phyloP scores from a whole-genome alignment of 2,888 invertebrate genomes.

The Aquatica leii region DNA sequence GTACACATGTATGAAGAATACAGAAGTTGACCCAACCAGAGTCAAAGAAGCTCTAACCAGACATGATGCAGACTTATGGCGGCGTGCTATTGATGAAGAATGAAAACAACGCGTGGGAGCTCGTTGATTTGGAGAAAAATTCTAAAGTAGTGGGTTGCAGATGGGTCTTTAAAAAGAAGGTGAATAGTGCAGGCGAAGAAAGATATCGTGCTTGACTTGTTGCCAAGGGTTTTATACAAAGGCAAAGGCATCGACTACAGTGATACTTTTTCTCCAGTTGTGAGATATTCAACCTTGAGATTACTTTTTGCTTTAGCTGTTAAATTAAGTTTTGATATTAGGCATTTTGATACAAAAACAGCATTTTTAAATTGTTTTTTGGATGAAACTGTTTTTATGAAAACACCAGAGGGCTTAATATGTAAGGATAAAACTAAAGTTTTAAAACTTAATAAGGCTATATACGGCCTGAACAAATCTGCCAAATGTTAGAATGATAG shows the following conservation, averaged over 20 bases:
- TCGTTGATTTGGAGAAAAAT: background rate
- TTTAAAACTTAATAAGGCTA: background rate
- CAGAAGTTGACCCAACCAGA: background rate
- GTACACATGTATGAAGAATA: too few species aligned
- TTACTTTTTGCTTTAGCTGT: background rate
- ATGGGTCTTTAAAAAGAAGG: background rate
- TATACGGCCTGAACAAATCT: background rate
- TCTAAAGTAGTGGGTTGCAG: background rate
- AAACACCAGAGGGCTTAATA: background rate
- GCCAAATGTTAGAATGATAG: background rate
- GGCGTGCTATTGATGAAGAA: slow-evolving; percentile 9
- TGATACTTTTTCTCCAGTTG: slow-evolving; percentile 1
- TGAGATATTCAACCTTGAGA: background rate
- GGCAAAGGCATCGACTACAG: background rate
- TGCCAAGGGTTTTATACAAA: background rate
- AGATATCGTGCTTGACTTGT: background rate
- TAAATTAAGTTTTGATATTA: background rate
- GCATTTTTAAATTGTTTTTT: background rate
- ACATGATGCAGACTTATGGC: background rate
- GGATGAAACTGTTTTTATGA: background rate
- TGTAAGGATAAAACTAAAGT: background rate
- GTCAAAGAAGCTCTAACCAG: background rate
- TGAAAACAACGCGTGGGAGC: slow-evolving; percentile 1
- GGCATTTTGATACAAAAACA: background rate
- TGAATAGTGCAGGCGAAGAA: background rate